Evolutionary conservation across 2,888 invertebrate species (phyloP), one percentile per base, ranked within the genome.

Genomic region (Napeogenes sylphis): DNA sequence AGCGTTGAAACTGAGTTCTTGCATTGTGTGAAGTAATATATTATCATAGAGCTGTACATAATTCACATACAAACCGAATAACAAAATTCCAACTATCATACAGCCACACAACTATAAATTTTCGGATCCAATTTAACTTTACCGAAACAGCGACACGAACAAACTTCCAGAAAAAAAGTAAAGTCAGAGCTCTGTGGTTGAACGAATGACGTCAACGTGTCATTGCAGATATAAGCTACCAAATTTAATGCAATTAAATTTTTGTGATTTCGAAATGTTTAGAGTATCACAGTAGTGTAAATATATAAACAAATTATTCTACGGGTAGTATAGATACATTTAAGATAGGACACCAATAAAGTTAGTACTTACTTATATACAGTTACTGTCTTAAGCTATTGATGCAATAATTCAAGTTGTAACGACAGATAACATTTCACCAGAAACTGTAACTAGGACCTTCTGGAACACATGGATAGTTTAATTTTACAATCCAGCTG

Each of bases 111-210:
- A 51, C 51, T 51, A 59, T 63, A 56, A 53, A 59, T 63, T 57
- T 56, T 59, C 59, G 56, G 56, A 33, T 53, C 59, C 63, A 63
- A 63, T 63, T 63, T 53, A 63, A 59, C 56, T 63, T 63, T 46
- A 56, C 12, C 45, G 53, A 47, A 56, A 61, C 46, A 10, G 59
- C 54, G 46, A 33, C 21, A 35, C 59, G 45, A 51, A 51, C 53
- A 46, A 42, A 55, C 33, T n/a, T 33, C 21, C 38, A 33, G 47
- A 46, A 51, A 58, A 61, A 58, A 45, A 51, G 30, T 42, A 42
- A 30, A 51, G 51, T 30, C 30, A 12, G 21, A 51, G 51, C 21
- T 51, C 30, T 30, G 51, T 51, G 51, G 51, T 30, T 30, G 30
- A 51, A 30, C 30, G 51, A 51, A 51, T 51, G 51, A 51, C 51